Percentiles rank a stretch among this genome's conserved stretches.
These are phyloP conservation scores for Abscondita cerata DNA, from an alignment of 2,888 invertebrate genomes.

Conservation along the genomic window DNA sequence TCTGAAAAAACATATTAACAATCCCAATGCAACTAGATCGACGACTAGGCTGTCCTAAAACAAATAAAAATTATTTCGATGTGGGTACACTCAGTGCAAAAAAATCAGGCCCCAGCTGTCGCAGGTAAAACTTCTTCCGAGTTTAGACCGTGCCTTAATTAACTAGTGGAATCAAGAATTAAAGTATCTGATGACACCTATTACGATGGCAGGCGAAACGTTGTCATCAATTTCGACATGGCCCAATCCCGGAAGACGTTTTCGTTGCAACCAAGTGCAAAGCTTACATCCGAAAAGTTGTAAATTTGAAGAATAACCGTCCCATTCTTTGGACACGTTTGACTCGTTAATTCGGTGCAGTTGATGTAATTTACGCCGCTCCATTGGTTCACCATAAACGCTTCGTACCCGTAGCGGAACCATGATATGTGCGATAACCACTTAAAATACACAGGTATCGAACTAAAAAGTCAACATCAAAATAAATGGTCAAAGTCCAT, in stretches of 20 bases:
- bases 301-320: slow-evolving; percentile 78
- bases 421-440: slow-evolving; percentile 91
- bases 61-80: background rate
- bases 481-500: too few relatives aligned
- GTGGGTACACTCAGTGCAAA: too few relatives aligned
- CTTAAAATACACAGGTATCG: slow-evolving; percentile 82
- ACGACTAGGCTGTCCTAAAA: slow-evolving; percentile 17
- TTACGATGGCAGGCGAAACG: too few relatives aligned
- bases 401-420: slow-evolving; percentile 93
- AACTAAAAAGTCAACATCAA: slow-evolving; percentile 62
- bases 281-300: slow-evolving; percentile 75
- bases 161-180: too few relatives aligned
- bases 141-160: too few relatives aligned
- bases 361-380: slow-evolving; percentile 76
- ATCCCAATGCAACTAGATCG: slow-evolving; percentile 15
- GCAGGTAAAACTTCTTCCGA: too few relatives aligned
- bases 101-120: too few relatives aligned
- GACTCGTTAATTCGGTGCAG: slow-evolving; percentile 71
- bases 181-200: too few relatives aligned
- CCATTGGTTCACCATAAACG: slow-evolving; percentile 90
- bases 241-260: too few relatives aligned
- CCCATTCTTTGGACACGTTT: slow-evolving; percentile 81
- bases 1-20: slow-evolving; percentile 14
- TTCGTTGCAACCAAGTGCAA: too few relatives aligned
- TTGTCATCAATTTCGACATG: too few relatives aligned